Conservation (phyloP, 2,888 invertebrate genomes). For the Polietes domitor region DNA sequence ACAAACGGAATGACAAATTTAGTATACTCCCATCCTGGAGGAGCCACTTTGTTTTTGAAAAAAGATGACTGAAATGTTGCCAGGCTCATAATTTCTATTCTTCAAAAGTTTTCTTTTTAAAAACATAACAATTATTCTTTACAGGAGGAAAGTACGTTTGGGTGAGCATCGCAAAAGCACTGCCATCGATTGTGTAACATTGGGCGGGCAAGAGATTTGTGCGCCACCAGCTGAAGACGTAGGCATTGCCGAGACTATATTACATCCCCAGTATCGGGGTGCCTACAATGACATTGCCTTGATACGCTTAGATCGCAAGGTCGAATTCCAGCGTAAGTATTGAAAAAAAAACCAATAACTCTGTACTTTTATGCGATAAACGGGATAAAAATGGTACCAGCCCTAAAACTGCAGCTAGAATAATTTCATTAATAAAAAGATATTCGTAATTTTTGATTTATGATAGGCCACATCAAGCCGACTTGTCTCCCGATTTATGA, state of each 20-base stretch:
- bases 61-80: no score
- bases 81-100: slow-evolving; percentile 62
- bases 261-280: slow-evolving; percentile 43
- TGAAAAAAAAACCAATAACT: no score
- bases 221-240: slow-evolving; percentile 73
- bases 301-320: slow-evolving; percentile 70
- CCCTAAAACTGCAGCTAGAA: no score
- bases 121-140: no score
- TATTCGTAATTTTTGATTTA: no score
- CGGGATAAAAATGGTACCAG: no score
- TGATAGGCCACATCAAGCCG: slow-evolving; percentile 71
- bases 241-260: slow-evolving; percentile 69
- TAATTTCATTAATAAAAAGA: no score
- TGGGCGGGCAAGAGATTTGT: slow-evolving; percentile 70
- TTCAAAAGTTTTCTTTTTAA: no score
- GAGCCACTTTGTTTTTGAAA: no score
- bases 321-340: slow-evolving; percentile 71
- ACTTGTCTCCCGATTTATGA: slow-evolving; percentile 73
- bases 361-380: no score
- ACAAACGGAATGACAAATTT: no score
- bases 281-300: slow-evolving; percentile 72
- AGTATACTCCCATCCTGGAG: no score
- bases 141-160: slow-evolving; percentile 73
- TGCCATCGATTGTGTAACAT: slow-evolving; percentile 70
- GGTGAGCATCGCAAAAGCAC: slow-evolving; percentile 75